A percentile compares a stretch with the other conserved stretches of the same genome.
These are phyloP conservation scores for Cydia amplana DNA, from an alignment of 1,140 invertebrate genomes.

Conservation along the genomic window DNA sequence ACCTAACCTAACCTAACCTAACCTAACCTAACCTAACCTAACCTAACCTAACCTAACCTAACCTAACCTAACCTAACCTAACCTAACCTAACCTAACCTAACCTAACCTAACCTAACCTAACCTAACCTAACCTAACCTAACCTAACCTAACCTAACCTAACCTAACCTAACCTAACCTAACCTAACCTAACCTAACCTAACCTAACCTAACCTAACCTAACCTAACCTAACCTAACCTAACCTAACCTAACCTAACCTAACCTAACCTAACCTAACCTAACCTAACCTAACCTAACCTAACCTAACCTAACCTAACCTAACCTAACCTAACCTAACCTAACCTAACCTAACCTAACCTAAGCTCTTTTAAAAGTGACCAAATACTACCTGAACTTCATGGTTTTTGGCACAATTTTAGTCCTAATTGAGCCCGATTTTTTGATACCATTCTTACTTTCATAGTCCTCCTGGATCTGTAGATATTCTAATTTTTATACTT, in stretches of 20 bases:
- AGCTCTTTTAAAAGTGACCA: too few relatives aligned
- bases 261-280: conserved; percentile 8
- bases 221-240: conserved; percentile 6
- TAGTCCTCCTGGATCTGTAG: too few relatives aligned
- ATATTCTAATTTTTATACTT: too few relatives aligned
- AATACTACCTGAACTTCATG: too few relatives aligned
- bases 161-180: conserved; percentile 10
- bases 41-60: conserved; percentile 16
- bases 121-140: neutral
- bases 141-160: neutral
- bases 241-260: conserved; percentile 10
- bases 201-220: conserved; percentile 10
- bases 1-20: conserved; percentile 16
- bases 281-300: conserved; percentile 10
- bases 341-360: neutral
- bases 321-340: conserved; percentile 10
- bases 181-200: conserved; percentile 10
- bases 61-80: conserved; percentile 16
- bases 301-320: conserved; percentile 10
- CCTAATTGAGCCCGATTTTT: too few relatives aligned
- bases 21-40: too few relatives aligned
- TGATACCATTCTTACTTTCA: too few relatives aligned
- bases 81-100: neutral
- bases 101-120: neutral
- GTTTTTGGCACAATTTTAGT: too few relatives aligned